These are phyloP conservation scores for Drosophila pegasa DNA, from an alignment of 2,888 invertebrate species.

Conservation along the genomic window DNA sequence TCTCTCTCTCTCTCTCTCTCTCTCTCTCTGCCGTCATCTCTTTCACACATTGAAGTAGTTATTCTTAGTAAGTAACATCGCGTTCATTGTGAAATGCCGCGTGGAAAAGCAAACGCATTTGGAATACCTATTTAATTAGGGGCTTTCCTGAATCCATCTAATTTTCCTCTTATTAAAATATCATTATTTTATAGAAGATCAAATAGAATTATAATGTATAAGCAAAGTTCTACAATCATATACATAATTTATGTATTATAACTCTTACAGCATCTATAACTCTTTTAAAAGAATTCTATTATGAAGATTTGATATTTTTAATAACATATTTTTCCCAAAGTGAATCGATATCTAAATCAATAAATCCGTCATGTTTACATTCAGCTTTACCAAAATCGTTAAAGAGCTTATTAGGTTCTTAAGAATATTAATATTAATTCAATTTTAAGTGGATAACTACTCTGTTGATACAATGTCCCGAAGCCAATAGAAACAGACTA, in stretches of 20 bases:
- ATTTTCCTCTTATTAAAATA: not conserved
- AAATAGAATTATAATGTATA: no score
- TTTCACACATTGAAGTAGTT: not conserved
- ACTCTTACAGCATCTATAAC: no score
- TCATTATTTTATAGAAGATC: not conserved
- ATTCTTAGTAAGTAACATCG: not conserved
- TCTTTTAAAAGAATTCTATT: not conserved
- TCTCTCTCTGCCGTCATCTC: not conserved
- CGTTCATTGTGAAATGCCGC: not conserved
- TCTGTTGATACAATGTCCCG: slow-evolving; percentile 1
- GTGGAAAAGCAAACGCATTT: not conserved
- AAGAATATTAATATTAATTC: not conserved
- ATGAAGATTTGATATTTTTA: not conserved
- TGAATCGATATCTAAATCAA: not conserved
- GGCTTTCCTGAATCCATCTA: not conserved
- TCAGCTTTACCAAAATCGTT: not conserved
- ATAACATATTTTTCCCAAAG: not conserved
- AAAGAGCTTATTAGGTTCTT: not conserved
- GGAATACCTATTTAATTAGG: not conserved
- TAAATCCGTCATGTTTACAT: not conserved
- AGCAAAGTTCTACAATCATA: no score
- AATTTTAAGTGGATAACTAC: not conserved
- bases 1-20: not conserved
- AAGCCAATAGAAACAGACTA: not conserved
- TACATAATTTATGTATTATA: no score